These are phyloP conservation scores for Stegodyphus dumicola DNA, from an alignment of 1,140 invertebrate genomes.

Conservation along the genomic window DNA sequence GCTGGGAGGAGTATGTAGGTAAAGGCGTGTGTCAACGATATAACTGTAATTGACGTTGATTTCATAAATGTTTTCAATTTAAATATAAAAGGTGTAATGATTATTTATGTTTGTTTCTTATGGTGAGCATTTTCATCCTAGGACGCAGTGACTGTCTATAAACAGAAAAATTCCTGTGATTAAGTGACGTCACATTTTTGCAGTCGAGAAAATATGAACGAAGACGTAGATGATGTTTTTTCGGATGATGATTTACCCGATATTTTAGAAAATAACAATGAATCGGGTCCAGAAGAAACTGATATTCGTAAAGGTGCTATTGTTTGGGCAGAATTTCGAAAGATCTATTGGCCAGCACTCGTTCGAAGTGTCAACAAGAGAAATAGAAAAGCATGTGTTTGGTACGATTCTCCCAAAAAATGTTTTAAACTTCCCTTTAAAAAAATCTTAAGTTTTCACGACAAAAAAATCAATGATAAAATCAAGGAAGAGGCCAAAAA, in stretches of 20 bases:
- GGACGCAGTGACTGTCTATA: too few relatives aligned
- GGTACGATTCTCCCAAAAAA: conserved; percentile 10
- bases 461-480: not conserved
- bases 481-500: not conserved
- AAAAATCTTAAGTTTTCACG: not conserved
- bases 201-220: too few relatives aligned
- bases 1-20: too few relatives aligned
- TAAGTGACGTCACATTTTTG: too few relatives aligned
- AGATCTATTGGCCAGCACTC: conserved; percentile 26
- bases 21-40: too few relatives aligned
- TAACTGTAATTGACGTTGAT: too few relatives aligned
- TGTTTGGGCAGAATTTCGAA: conserved; percentile 23
- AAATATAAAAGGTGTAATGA: too few relatives aligned
- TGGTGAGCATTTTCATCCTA: too few relatives aligned
- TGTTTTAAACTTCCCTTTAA: conserved; percentile 25
- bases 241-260: conserved; percentile 1
- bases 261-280: not conserved
- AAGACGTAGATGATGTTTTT: too few relatives aligned
- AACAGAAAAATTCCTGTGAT: too few relatives aligned
- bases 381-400: conserved; percentile 17
- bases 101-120: too few relatives aligned
- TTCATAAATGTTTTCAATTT: too few relatives aligned
- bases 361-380: conserved; percentile 10
- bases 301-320: not conserved
- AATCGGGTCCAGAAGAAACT: not conserved